Evolutionary conservation across 1,140 invertebrate species (phyloP), one percentile per base, ranked within the genome.

Genomic region (Drosophila arizonae): DNA sequence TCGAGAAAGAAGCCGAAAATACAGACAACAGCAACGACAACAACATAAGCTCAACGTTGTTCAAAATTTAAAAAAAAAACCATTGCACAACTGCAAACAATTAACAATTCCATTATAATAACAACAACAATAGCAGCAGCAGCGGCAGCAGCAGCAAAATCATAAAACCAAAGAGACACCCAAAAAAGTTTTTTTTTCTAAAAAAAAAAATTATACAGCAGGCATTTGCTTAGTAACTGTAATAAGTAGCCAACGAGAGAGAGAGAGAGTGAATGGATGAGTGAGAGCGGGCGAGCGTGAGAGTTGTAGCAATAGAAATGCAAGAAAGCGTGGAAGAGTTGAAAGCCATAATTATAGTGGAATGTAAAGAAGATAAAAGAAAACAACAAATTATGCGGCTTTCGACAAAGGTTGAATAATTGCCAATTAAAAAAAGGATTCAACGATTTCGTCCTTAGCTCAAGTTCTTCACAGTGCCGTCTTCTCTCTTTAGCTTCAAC

Each of bases 81-180:
- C 69, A 85, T 85, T 85, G 81, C 81, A 85, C 77, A 85, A 85
- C 81, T 77, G 81, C 81, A 85, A 84, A 85, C 77, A 85, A 85
- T 85, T 85, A 85, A 85, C 81, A 76, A 77, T 84, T 39, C 26
- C 28, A 66, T 54, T 84, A 84, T 69, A 84, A 60, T 65, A 71
- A 74, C 66, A 58, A 62, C 61, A 45, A 51, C 46, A 55, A 39
- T 30, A 41, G n/a, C n/a, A 5, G 43, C 28, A 33, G 30, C 2
- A 33, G 30, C 8, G 6, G 6, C 13, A 45, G 55, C 15, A 74
- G 62, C 57, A 72, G 79, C 73, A 63, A 65, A 85, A 81, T 51
- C 68, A 70, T 70, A 56, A 55, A 50, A 51, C 24, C 24, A 70
- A 63, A 64, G 43, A 64, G 43, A 64, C 67, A 55, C 58, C 67